A percentile compares a stretch with the other conserved stretches of the same genome.
Evolutionary conservation across 2,797 vertebrate species (phyloP).

Genomic region (Malurus splendens): DNA sequence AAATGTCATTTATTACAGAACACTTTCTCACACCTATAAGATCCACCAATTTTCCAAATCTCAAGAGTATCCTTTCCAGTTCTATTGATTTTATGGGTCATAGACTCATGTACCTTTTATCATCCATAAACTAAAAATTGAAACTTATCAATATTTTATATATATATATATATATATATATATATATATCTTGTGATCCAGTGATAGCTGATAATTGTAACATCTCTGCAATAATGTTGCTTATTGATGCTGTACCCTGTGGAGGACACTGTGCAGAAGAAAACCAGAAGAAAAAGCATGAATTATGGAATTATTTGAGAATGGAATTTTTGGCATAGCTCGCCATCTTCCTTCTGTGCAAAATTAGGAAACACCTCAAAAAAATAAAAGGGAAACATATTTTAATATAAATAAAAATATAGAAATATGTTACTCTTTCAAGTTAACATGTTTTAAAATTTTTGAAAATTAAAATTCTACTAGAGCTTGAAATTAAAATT

Average conservation of each 20-base stretch:
- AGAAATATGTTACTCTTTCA: neutral
- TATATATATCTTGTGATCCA: neutral
- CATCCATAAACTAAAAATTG: neutral
- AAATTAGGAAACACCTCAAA: neutral
- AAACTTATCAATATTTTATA: neutral
- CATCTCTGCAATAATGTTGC: neutral
- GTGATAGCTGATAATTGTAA: neutral
- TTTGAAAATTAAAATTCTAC: neutral
- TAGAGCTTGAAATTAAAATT: neutral
- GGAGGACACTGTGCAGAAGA: neutral
- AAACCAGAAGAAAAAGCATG: neutral
- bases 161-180: neutral
- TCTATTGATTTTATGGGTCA: neutral
- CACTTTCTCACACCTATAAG: neutral
- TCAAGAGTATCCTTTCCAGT: neutral
- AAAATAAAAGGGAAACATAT: neutral
- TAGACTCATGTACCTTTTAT: neutral
- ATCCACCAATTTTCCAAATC: neutral
- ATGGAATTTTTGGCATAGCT: neutral
- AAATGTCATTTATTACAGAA: neutral
- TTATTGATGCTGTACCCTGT: neutral
- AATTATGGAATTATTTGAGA: neutral
- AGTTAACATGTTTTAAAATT: neutral
- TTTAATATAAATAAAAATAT: neutral
- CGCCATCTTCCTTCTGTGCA: neutral